phyloP scores from a whole-genome alignment of 2,797 vertebrate genomes.

The Molossus molossus region DNA sequence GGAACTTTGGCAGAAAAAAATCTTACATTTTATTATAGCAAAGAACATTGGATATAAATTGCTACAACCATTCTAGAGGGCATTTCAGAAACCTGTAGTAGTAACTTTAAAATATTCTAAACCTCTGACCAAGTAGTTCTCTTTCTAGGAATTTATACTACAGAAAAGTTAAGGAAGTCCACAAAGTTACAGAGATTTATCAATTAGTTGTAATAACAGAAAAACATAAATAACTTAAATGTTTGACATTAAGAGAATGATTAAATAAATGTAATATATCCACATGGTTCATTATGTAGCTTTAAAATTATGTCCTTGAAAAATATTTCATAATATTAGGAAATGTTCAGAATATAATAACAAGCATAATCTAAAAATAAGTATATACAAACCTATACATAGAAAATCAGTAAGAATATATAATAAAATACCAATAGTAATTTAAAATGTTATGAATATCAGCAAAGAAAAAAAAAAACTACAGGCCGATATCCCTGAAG shows the following conservation, averaged over 20 bases:
- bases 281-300: background rate
- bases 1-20: conserved; percentile 30
- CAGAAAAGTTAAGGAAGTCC: conserved; percentile 28
- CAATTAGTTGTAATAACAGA: conserved; percentile 13
- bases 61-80: conserved; percentile 19
- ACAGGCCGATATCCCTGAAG: too few species aligned
- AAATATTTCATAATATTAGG: conserved; percentile 37
- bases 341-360: conserved; percentile 38
- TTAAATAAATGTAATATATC: conserved; percentile 39
- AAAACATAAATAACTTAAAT: conserved; percentile 55
- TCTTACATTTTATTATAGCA: background rate
- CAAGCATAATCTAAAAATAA: conserved; percentile 25
- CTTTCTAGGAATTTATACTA: conserved; percentile 60
- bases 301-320: conserved; percentile 63
- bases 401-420: conserved; percentile 37
- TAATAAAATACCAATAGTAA: conserved; percentile 18
- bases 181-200: conserved; percentile 42
- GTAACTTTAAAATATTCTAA: conserved; percentile 57
- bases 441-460: background rate
- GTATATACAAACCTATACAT: background rate
- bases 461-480: too few species aligned
- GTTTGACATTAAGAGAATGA: conserved; percentile 8
- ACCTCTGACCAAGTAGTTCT: conserved; percentile 41
- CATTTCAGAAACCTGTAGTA: conserved; percentile 44
- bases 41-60: conserved; percentile 28